Evolutionary conservation across 2,888 invertebrate species (phyloP).

Genomic region (Polydrusus pterygomalis): DNA sequence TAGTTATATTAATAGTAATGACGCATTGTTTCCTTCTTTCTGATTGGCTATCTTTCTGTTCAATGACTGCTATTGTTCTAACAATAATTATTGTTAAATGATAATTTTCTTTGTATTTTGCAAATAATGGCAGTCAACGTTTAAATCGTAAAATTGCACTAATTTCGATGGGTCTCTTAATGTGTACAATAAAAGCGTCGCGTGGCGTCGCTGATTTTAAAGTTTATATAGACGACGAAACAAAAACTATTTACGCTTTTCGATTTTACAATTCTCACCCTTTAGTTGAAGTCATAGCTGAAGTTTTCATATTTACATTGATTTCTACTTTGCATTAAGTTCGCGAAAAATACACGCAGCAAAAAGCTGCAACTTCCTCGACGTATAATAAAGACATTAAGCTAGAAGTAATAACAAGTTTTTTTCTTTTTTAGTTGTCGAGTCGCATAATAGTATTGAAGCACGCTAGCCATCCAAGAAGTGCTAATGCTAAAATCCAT

Average conservation of each 20-base stretch:
- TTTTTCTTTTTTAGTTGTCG: slow-evolving; percentile 31
- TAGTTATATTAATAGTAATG: too few species aligned
- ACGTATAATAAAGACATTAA: slow-evolving; percentile 48
- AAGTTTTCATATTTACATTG: slow-evolving; percentile 14
- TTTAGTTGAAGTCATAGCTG: background rate
- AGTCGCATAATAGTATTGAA: slow-evolving; percentile 35
- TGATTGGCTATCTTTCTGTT: too few species aligned
- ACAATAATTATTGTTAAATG: too few species aligned
- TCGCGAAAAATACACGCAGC: slow-evolving; percentile 25
- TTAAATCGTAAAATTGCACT: too few species aligned
- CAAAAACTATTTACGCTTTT: background rate
- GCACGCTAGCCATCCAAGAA: slow-evolving; percentile 35
- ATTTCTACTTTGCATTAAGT: slow-evolving; percentile 25
- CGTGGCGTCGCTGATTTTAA: too few species aligned
- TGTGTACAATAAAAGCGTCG: too few species aligned
- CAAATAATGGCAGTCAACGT: too few species aligned
- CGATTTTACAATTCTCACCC: background rate
- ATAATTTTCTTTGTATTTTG: too few species aligned
- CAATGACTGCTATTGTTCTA: too few species aligned
- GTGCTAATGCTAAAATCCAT: background rate
- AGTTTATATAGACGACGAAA: background rate
- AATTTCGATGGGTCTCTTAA: too few species aligned
- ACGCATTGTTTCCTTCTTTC: too few species aligned
- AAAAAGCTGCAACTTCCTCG: slow-evolving; percentile 36
- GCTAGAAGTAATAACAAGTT: slow-evolving; percentile 43